Conservation (phyloP, 2,888 invertebrate species). For the Erebia epiphron region DNA sequence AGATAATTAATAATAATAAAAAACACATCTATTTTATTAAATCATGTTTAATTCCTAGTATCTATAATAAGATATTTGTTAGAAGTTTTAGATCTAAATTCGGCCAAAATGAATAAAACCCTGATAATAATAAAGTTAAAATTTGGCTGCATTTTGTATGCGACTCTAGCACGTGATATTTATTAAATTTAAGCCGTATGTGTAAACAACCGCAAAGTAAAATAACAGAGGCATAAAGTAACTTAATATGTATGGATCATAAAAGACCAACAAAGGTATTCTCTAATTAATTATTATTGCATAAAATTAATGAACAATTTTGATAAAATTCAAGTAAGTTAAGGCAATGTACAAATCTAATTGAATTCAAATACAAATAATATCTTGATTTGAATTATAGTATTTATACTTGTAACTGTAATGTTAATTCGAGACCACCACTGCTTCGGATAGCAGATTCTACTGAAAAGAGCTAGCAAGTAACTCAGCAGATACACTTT, state of each 20-base stretch:
- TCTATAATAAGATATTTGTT: conserved; percentile 12
- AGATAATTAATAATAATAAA: background rate
- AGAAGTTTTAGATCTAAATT: conserved; percentile 14
- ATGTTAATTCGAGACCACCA: too few species aligned
- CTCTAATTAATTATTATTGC: background rate
- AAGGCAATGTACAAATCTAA: too few species aligned
- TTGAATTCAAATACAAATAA: too few species aligned
- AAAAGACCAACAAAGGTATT: background rate
- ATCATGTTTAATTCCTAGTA: conserved; percentile 10
- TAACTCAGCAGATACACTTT: too few species aligned
- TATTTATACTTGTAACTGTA: too few species aligned
- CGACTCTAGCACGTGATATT: background rate
- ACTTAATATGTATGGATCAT: background rate
- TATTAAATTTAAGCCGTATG: background rate
- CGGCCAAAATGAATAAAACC: conserved; percentile 27
- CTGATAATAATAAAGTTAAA: conserved; percentile 27
- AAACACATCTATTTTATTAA: conserved; percentile 19
- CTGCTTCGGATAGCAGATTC: too few species aligned
- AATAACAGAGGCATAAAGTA: background rate
- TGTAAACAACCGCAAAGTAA: too few species aligned
- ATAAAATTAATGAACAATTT: too few species aligned
- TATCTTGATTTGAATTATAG: too few species aligned
- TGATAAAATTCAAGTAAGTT: too few species aligned
- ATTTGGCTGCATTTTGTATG: conserved; percentile 9
- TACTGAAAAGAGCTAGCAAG: too few species aligned